These are phyloP conservation scores for Polia nebulosa DNA, from an alignment of 2,888 invertebrate genomes.

Conservation along the genomic window DNA sequence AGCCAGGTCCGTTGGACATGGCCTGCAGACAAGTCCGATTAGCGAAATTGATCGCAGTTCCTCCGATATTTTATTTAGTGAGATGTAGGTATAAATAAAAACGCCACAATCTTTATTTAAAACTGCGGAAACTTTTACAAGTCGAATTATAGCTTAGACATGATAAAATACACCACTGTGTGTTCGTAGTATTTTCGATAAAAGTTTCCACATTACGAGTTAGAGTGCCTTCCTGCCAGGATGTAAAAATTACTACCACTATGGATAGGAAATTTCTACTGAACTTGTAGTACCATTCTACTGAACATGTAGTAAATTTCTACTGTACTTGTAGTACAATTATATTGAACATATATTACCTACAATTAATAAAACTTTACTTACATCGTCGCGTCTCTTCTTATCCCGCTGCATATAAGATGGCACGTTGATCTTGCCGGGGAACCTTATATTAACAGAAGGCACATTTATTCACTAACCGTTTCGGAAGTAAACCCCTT, in stretches of 20 bases:
- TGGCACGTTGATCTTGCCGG: slow-evolving; percentile 80
- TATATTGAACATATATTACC: no score
- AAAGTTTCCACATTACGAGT: not conserved
- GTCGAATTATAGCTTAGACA: not conserved
- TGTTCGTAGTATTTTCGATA: not conserved
- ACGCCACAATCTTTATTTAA: not conserved
- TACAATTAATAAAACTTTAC: slow-evolving; percentile 9
- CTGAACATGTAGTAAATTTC: no score
- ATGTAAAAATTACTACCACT: not conserved
- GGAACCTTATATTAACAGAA: slow-evolving; percentile 76
- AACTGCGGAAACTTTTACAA: not conserved
- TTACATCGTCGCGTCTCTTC: slow-evolving; percentile 35
- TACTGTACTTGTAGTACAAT: no score
- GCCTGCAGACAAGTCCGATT: not conserved
- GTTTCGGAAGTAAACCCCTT: not conserved
- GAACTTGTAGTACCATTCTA: no score
- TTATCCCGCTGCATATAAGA: slow-evolving; percentile 19
- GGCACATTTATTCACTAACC: not conserved
- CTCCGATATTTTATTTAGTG: not conserved
- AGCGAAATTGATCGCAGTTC: not conserved
- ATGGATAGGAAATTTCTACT: not conserved
- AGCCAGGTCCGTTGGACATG: not conserved
- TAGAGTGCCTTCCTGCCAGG: not conserved
- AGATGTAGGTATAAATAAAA: not conserved
- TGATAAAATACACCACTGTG: not conserved